Percentiles rank a stretch among this genome's conserved stretches.
Conservation (phyloP, 2,113 vertebrate species). For the Chascanopsetta lugubris region DNA sequence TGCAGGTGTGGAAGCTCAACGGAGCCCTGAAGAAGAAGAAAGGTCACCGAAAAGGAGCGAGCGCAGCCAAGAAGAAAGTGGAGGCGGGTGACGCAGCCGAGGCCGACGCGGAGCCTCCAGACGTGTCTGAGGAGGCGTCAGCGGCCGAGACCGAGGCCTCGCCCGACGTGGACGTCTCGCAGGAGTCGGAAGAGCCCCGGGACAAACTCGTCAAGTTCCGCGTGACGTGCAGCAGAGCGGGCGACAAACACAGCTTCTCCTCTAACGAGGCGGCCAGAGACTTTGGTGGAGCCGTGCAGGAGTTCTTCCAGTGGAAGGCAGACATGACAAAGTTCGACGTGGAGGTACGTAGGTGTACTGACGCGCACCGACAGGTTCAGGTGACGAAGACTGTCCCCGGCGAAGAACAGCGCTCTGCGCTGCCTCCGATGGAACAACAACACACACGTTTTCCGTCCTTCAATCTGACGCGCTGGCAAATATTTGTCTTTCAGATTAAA, state of each 20-base stretch:
- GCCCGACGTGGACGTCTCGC: slow-evolving; percentile 20
- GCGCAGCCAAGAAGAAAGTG: slow-evolving; percentile 55
- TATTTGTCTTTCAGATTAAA: neutral
- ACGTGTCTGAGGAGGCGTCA: slow-evolving; percentile 19
- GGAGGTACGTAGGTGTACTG: slow-evolving; percentile 90
- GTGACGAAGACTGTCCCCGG: no score
- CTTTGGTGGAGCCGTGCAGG: slow-evolving; percentile 95
- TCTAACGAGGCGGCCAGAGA: slow-evolving; percentile 96
- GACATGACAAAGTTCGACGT: slow-evolving; percentile 99
- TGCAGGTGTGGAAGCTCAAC: slow-evolving; percentile 93
- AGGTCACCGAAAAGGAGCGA: slow-evolving; percentile 80
- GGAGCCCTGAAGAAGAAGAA: slow-evolving; percentile 91
- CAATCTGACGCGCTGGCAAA: no score
- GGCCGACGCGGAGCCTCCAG: slow-evolving; percentile 33
- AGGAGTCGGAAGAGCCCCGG: slow-evolving; percentile 46
- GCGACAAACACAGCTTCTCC: slow-evolving; percentile 93
- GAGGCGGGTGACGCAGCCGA: slow-evolving; percentile 38
- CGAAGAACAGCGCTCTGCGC: no score
- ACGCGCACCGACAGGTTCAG: no score
- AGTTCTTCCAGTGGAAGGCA: slow-evolving; percentile 96
- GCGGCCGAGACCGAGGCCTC: slow-evolving; percentile 3
- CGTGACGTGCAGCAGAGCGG: slow-evolving; percentile 93
- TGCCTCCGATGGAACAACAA: no score
- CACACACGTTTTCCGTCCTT: no score
- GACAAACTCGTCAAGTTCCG: slow-evolving; percentile 85